Evolutionary conservation across 92 coral and sea anemone genomes (phyloP).

Genomic region (Palythoa caribaeorum): DNA sequence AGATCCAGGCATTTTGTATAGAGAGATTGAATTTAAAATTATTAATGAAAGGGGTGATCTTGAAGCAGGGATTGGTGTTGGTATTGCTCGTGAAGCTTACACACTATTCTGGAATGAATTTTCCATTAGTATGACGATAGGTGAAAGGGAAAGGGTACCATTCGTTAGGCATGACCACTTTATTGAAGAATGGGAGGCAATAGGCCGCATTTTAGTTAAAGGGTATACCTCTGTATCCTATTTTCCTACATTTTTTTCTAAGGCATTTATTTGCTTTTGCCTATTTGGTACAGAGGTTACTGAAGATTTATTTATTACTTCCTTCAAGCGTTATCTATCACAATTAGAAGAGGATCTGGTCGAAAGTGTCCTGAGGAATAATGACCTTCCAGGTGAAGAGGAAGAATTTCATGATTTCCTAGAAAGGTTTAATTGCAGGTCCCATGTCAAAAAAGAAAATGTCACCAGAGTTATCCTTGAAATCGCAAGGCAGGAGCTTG

Average conservation of each 20-base stretch:
- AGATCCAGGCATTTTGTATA: constrained; percentile 23
- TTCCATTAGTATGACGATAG: constrained; percentile 52
- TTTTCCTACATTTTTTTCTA: constrained; percentile 41
- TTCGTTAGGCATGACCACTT: constrained; percentile 60
- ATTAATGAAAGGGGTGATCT: constrained; percentile 18
- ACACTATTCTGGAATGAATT: constrained; percentile 59
- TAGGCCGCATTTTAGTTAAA: constrained; percentile 49
- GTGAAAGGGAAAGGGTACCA: constrained; percentile 62
- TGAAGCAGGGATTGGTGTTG: constrained; percentile 17
- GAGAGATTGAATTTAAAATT: background rate
- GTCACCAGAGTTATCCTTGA: constrained; percentile 23
- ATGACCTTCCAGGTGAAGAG: constrained; percentile 25
- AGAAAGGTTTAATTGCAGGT: constrained; percentile 25
- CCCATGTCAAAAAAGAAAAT: constrained; percentile 4
- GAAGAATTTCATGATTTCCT: constrained; percentile 24
- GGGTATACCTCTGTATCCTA: constrained; percentile 42
- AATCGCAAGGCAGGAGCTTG: constrained; percentile 47
- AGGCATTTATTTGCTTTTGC: constrained; percentile 65
- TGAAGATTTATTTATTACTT: constrained; percentile 8
- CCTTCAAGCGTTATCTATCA: constrained; percentile 32
- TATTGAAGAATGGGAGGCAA: constrained; percentile 55
- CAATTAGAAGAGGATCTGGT: constrained; percentile 38
- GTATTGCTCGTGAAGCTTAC: constrained; percentile 48
- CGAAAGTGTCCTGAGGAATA: background rate
- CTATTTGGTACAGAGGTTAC: constrained; percentile 64